Conservation (phyloP, 2,888 invertebrate species). For the Philaethria dido region DNA sequence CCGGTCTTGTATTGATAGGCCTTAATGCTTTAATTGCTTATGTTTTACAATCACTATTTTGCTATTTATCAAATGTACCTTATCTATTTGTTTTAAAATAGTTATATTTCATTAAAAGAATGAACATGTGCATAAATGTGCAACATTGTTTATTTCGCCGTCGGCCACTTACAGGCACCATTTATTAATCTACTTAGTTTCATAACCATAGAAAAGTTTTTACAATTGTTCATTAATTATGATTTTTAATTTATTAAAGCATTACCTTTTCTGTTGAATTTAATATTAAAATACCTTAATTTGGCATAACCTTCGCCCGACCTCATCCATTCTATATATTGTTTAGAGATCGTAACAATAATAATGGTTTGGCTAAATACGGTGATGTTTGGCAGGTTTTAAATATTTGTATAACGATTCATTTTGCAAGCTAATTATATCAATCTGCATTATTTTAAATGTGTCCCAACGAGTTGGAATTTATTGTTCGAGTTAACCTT, state of each 20-base stretch:
- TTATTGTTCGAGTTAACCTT: constrained; percentile 19
- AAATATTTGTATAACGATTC: constrained; percentile 38
- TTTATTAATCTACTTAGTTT: constrained; percentile 55
- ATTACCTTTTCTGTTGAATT: constrained; percentile 31
- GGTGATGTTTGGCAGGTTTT: constrained; percentile 33
- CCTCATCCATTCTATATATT: constrained; percentile 38
- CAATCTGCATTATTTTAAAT: constrained; percentile 16
- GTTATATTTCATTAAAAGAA: constrained; percentile 55
- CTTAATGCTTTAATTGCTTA: neutral
- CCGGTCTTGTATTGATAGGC: constrained; percentile 46
- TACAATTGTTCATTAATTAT: constrained; percentile 66
- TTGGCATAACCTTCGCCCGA: constrained; percentile 39
- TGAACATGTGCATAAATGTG: constrained; percentile 50
- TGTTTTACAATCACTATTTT: neutral
- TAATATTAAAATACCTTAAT: constrained; percentile 33
- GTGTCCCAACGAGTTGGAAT: constrained; percentile 8
- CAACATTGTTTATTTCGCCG: constrained; percentile 48
- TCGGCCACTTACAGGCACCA: constrained; percentile 51
- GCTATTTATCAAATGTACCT: constrained; percentile 56
- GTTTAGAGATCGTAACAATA: constrained; percentile 39
- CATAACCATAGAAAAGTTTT: constrained; percentile 68
- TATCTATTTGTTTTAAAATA: constrained; percentile 53
- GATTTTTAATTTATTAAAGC: constrained; percentile 60
- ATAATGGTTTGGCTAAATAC: constrained; percentile 41
- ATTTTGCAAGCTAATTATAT: constrained; percentile 26